Base-by-base conservation (phyloP, 2,888 invertebrate genomes). In the Heliconius ismenius region DNA sequence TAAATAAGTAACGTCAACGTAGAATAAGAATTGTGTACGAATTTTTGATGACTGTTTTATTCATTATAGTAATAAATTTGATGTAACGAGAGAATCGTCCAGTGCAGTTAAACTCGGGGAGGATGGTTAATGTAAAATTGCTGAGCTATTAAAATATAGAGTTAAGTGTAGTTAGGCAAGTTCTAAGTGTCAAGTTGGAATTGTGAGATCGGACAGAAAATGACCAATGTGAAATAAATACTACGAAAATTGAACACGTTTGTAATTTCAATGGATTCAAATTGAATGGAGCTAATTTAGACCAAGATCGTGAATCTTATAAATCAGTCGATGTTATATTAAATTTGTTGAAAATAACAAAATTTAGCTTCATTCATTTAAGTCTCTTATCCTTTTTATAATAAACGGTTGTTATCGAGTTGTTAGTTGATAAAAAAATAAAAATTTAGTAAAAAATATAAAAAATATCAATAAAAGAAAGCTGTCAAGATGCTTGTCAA, bases 221-320 rank as follows among this genome's bases (percentile, higher is more conserved):
- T 88, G 93, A 93, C 93, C 93, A 94, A 93, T 92, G 92, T 92
- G 93, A 90, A 91, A 93, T 93, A 94, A 93, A 91, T 91, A 92
- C 91, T 93, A 86, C 74, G 83, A 91, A 92, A 92, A 91, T 88
- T 83, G 74, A 80, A 80, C 72, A 78, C 78, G 81, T 84, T 88
- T 84, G 86, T 87, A 85, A 88, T 87, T 86, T 83, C 79, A 84
- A 74, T 43, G 36, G 43, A 15, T 81, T 81, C 80, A 80, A 82
- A 82, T 84, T 86, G 84, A 86, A 87, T 87, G 86, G 86, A 89
- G 81, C 26, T 24, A 73, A 67, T 72, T 69, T 28, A 32, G 32
- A 58, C n/a, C n/a, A 58, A 70, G 4, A n/a, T n/a, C n/a, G 13
- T 58, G 32, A n/a, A 58, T 13, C n/a, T 32, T 21, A n/a, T 32